Evolutionary conservation across 1,140 invertebrate genomes (phyloP).

Genomic region (Eufriesea mexicana): DNA sequence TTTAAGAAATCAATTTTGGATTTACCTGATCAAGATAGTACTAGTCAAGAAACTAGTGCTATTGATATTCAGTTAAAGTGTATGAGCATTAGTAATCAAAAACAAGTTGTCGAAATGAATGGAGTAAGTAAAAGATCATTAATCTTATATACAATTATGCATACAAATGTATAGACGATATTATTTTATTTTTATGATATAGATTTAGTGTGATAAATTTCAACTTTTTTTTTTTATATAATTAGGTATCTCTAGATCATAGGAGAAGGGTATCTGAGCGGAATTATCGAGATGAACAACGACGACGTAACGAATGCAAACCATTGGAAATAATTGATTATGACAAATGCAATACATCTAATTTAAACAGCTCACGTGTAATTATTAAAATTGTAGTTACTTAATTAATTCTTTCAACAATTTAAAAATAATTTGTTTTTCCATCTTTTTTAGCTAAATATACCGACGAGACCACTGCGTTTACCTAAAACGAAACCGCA

Average conservation of each 20-base stretch:
- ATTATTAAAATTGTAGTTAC: neutral
- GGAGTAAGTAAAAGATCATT: slow-evolving; percentile 54
- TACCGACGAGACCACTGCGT: slow-evolving; percentile 31
- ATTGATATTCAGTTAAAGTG: accelerated
- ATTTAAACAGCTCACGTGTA: neutral
- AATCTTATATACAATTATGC: neutral
- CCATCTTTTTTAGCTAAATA: slow-evolving; percentile 3
- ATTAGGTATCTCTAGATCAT: slow-evolving; percentile 60
- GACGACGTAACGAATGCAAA: slow-evolving; percentile 33
- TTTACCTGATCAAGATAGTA: neutral
- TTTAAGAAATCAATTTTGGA: accelerated
- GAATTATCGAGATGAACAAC: slow-evolving; percentile 50
- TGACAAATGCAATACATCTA: neutral
- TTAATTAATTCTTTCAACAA: slow-evolving; percentile 1
- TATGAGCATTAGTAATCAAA: neutral
- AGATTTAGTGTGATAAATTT: neutral
- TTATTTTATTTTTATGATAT: neutral
- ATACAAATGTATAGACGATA: neutral
- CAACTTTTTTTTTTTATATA: slow-evolving; percentile 16
- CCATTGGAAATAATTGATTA: slow-evolving; percentile 54
- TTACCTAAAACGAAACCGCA: slow-evolving; percentile 4
- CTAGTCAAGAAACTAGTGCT: too few relatives aligned
- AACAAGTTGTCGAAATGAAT: slow-evolving; percentile 37
- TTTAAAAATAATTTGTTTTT: slow-evolving; percentile 8
- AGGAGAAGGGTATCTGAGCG: slow-evolving; percentile 56